Conservation (phyloP, 2,888 invertebrate genomes). For the Mythimna vitellina region DNA sequence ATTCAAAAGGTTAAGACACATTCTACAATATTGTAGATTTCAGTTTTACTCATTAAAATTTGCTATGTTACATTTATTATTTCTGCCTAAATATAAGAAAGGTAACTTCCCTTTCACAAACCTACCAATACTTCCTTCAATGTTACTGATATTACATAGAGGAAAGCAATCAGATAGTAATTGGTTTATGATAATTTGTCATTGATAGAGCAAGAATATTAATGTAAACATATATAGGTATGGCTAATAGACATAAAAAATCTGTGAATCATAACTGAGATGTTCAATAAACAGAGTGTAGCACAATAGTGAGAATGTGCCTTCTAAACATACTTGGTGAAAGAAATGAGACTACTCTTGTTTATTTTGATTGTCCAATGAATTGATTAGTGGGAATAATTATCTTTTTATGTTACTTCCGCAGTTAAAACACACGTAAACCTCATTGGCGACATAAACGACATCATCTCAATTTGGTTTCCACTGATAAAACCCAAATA, state of each 20-base stretch:
- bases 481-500: slow-evolving; percentile 17
- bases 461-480: slow-evolving; percentile 20
- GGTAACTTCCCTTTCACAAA: slow-evolving; percentile 1
- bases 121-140: background rate
- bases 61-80: background rate
- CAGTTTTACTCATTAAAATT: background rate
- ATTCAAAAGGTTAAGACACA: too few species aligned
- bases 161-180: slow-evolving; percentile 42
- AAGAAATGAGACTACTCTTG: slow-evolving; percentile 21
- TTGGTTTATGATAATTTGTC: background rate
- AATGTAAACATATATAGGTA: slow-evolving; percentile 11
- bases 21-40: background rate
- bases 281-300: background rate
- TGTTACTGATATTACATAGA: slow-evolving; percentile 23
- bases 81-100: slow-evolving; percentile 1
- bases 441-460: background rate
- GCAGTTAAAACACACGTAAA: slow-evolving; percentile 23
- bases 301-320: slow-evolving; percentile 35
- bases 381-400: slow-evolving; percentile 4
- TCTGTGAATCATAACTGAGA: slow-evolving; percentile 23
- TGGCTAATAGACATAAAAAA: background rate
- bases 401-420: background rate
- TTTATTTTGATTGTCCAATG: slow-evolving; percentile 27
- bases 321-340: slow-evolving; percentile 16
- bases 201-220: background rate